phyloP scores from a whole-genome alignment of 2,888 invertebrate species.

The Cosmia pyralina region DNA sequence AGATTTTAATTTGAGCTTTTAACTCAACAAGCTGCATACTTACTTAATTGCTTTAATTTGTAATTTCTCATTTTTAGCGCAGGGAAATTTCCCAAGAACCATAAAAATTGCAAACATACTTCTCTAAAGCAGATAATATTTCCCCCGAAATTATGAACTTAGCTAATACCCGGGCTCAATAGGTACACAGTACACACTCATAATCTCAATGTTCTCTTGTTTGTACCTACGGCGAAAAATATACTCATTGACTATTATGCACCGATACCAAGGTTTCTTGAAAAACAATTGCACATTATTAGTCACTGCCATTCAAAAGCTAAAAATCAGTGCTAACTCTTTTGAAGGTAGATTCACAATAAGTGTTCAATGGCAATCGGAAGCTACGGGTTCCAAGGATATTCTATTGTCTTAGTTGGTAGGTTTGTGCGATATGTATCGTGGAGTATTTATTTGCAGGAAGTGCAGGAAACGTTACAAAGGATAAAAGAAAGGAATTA shows the following conservation, averaged over 20 bases:
- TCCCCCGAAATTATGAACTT: background rate
- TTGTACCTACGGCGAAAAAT: background rate
- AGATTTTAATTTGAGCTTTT: background rate
- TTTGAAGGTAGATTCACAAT: slow-evolving; percentile 41
- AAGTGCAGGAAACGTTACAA: slow-evolving; percentile 17
- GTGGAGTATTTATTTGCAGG: slow-evolving; percentile 12
- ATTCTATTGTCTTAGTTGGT: slow-evolving; percentile 43
- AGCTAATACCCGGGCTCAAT: too few relatives aligned
- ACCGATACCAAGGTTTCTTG: background rate
- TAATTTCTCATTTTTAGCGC: background rate
- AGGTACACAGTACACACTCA: background rate
- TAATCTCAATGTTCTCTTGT: background rate
- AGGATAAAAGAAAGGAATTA: background rate
- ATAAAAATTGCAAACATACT: background rate
- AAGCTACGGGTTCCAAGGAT: slow-evolving; percentile 29
- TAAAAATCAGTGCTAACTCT: slow-evolving; percentile 17
- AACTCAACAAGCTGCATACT: background rate
- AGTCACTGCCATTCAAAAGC: slow-evolving; percentile 23
- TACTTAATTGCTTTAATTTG: background rate
- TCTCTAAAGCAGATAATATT: background rate
- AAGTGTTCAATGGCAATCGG: slow-evolving; percentile 42
- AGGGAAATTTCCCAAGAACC: background rate
- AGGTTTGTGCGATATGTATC: slow-evolving; percentile 22
- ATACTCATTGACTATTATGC: background rate
- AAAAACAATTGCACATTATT: slow-evolving; percentile 42